A percentile compares a stretch with the other conserved stretches of the same genome.
Evolutionary conservation across 2,113 vertebrate genomes (phyloP).

Genomic region (Sphyrna mokarran): DNA sequence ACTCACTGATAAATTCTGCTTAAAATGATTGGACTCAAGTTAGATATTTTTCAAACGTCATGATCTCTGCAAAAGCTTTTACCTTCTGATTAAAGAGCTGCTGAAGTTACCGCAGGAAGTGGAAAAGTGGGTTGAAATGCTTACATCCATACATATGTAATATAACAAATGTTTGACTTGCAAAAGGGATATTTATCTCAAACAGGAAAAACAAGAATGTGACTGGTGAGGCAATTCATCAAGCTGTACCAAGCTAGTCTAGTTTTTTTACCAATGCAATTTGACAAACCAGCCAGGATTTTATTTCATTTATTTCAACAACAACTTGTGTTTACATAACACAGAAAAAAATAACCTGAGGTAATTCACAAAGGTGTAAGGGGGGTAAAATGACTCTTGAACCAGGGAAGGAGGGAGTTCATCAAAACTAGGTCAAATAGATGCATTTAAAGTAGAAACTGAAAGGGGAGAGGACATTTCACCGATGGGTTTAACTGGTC

Average conservation of each 20-base stretch:
- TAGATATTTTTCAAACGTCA: background rate
- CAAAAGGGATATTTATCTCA: background rate
- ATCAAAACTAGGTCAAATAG: background rate
- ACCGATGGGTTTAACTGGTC: background rate
- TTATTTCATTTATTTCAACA: background rate
- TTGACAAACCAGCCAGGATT: background rate
- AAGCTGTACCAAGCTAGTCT: background rate
- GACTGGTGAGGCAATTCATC: background rate
- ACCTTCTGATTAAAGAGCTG: background rate
- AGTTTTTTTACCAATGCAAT: background rate
- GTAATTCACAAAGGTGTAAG: background rate
- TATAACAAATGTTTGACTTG: background rate
- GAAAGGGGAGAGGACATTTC: background rate
- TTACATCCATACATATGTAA: background rate
- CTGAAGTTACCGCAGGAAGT: background rate
- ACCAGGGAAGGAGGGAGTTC: background rate
- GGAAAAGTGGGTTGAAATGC: background rate
- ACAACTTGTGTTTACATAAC: background rate
- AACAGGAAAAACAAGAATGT: background rate
- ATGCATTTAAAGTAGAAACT: background rate
- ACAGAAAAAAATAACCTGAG: background rate
- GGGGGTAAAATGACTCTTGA: background rate
- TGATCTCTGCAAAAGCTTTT: background rate
- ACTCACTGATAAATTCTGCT: background rate
- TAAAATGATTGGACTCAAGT: background rate